Evolutionary conservation across 2,797 vertebrate genomes (phyloP).

Genomic region (Rhadinocentrus ornatus): DNA sequence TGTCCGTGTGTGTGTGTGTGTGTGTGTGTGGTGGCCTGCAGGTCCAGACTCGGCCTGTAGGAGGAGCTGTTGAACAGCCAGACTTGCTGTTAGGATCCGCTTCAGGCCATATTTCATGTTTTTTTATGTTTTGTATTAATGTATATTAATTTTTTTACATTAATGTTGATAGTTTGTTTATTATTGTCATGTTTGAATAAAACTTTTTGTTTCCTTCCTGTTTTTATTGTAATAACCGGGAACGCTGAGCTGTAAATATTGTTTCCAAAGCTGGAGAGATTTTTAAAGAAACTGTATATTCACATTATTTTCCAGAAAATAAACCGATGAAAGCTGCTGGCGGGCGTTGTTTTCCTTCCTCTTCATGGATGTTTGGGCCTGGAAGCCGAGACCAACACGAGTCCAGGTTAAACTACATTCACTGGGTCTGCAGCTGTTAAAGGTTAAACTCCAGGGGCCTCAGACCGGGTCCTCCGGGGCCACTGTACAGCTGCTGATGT

Average conservation of each 20-base stretch:
- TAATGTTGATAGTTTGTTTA: constrained; percentile 56
- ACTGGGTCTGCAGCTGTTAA: too few relatives aligned
- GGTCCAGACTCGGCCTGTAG: constrained; percentile 69
- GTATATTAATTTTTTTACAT: constrained; percentile 68
- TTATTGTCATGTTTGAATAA: neutral
- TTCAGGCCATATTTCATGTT: constrained; percentile 76
- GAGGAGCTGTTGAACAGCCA: constrained; percentile 76
- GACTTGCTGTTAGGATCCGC: constrained; percentile 57
- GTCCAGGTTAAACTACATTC: too few relatives aligned
- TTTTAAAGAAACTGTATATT: constrained; percentile 78
- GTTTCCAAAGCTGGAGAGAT: constrained; percentile 63
- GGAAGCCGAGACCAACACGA: too few relatives aligned
- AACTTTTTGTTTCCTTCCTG: constrained; percentile 49
- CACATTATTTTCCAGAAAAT: constrained; percentile 83
- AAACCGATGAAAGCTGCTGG: constrained; percentile 63
- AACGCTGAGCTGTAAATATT: constrained; percentile 77
- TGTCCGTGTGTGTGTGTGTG: neutral
- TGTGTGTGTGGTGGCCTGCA: constrained; percentile 45
- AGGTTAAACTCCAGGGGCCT: too few relatives aligned
- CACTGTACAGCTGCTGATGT: too few relatives aligned
- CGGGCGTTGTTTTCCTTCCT: too few relatives aligned
- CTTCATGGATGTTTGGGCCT: too few relatives aligned
- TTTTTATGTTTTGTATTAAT: constrained; percentile 72
- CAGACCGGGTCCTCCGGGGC: too few relatives aligned
- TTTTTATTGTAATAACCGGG: constrained; percentile 75